phyloP scores from a whole-genome alignment of 1,140 invertebrate genomes.

The Nilaparvata lugens region DNA sequence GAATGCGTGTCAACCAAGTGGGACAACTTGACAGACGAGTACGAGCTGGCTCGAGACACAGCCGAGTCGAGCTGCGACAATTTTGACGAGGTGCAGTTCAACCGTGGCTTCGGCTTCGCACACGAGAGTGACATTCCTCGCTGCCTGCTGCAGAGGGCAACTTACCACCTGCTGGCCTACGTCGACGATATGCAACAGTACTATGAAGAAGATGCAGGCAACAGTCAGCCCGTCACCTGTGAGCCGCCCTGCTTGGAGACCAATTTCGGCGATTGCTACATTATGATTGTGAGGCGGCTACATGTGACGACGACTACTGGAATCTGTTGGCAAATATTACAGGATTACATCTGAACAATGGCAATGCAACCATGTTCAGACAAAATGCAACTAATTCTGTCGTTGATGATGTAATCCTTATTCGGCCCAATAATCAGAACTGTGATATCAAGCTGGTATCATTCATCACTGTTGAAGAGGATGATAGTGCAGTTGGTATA shows the following conservation, averaged over 20 bases:
- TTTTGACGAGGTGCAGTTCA: not conserved
- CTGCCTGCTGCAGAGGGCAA: conserved; percentile 2
- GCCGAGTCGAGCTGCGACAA: not conserved
- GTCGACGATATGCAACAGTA: not conserved
- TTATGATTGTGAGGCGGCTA: not conserved
- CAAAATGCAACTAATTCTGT: too few species aligned
- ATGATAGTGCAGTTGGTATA: too few species aligned
- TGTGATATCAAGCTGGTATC: not conserved
- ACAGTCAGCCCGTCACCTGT: not conserved
- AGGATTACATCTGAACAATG: not conserved
- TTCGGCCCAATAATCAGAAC: conserved; percentile 10
- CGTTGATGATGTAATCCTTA: not conserved
- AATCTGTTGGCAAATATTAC: not conserved
- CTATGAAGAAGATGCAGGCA: not conserved
- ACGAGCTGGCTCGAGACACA: conserved; percentile 6
- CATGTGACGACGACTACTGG: conserved; percentile 1
- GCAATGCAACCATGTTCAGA: not conserved
- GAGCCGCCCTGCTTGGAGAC: conserved; percentile 2
- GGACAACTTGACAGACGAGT: conserved; percentile 8
- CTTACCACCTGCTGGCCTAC: not conserved
- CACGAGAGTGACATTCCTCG: not conserved
- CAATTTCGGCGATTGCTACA: not conserved
- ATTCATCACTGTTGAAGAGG: not conserved
- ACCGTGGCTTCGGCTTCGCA: conserved; percentile 1
- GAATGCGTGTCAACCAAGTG: conserved; percentile 6